Conservation (phyloP, 2,113 vertebrate species). For the Morone saxatilis region DNA sequence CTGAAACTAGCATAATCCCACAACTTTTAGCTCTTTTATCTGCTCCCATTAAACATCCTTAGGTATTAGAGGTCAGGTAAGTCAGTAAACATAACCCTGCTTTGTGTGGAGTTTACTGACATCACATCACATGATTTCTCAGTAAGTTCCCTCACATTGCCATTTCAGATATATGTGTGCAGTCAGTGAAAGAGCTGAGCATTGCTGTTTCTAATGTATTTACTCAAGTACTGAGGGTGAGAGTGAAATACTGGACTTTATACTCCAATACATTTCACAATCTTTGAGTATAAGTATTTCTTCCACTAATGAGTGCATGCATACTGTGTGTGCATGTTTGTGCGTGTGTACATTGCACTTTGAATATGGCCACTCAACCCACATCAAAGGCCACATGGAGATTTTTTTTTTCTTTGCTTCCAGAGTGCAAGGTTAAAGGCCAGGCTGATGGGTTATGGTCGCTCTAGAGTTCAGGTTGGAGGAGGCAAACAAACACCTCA, state of each 20-base stretch:
- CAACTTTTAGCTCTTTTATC: not conserved
- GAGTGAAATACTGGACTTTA: too few relatives aligned
- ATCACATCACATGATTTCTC: not conserved
- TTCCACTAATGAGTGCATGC: too few relatives aligned
- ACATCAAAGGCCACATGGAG: conserved; percentile 40
- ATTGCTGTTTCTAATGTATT: not conserved
- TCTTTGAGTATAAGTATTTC: too few relatives aligned
- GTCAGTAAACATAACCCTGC: not conserved
- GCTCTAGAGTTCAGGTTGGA: not conserved
- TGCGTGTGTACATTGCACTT: not conserved
- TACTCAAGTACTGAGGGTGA: too few relatives aligned
- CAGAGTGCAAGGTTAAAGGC: conserved; percentile 15
- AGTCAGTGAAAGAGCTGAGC: not conserved
- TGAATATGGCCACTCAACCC: not conserved
- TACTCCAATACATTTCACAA: too few relatives aligned
- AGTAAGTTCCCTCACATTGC: not conserved
- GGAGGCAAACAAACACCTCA: not conserved
- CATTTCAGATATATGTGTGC: not conserved
- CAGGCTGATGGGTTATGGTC: conserved; percentile 1
- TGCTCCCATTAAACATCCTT: not conserved
- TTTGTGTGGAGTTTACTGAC: not conserved
- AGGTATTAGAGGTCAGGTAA: not conserved
- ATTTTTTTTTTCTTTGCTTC: not conserved
- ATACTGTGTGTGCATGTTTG: not conserved
- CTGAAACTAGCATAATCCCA: not conserved